These are phyloP conservation scores for Zapus hudsonius DNA, from an alignment of 2,113 vertebrate genomes.

Conservation along the genomic window DNA sequence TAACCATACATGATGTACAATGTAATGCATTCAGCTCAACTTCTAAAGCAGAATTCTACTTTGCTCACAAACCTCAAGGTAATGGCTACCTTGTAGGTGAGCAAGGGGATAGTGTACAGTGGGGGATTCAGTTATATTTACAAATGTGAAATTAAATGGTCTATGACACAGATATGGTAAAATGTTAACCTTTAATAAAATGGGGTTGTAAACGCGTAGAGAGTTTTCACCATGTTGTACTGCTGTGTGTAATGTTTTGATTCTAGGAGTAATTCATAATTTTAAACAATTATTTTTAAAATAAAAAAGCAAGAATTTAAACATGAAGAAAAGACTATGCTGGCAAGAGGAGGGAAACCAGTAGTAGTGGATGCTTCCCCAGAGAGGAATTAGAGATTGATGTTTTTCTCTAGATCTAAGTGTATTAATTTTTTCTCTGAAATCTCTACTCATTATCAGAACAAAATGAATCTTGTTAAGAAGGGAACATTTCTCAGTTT, in stretches of 20 bases:
- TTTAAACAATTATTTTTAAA: neutral
- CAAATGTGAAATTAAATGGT: neutral
- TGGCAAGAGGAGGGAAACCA: neutral
- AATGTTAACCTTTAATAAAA: neutral
- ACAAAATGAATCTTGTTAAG: neutral
- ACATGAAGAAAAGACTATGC: neutral
- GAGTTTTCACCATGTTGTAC: neutral
- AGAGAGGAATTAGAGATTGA: neutral
- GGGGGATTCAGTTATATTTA: neutral
- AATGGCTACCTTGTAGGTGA: neutral
- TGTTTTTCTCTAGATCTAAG: neutral
- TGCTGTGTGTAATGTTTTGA: neutral
- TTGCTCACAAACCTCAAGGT: neutral
- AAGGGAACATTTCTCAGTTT: neutral
- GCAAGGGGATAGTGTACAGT: fast-evolving
- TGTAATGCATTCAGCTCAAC: too few relatives aligned
- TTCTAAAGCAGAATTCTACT: too few relatives aligned
- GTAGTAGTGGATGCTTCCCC: neutral
- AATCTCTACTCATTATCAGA: neutral
- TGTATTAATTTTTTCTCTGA: slow-evolving; percentile 20
- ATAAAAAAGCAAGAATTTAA: neutral
- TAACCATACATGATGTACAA: too few relatives aligned
- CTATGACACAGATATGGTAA: neutral
- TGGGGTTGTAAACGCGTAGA: neutral
- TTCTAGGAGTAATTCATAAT: neutral